Evolutionary conservation across 2,797 vertebrate species (phyloP).

Genomic region (Rachycentron canadum): DNA sequence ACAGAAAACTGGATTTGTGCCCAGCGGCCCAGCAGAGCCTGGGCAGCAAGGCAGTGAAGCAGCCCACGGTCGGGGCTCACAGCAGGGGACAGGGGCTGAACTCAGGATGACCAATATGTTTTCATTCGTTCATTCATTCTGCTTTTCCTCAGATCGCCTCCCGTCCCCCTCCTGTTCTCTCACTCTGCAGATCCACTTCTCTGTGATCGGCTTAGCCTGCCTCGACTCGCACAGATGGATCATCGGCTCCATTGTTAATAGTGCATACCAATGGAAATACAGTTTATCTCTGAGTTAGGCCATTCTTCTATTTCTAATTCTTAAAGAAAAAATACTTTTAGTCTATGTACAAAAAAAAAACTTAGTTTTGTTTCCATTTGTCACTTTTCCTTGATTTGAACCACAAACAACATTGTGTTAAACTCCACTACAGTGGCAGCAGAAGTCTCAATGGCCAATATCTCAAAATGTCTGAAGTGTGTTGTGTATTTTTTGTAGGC

Average conservation of each 20-base stretch:
- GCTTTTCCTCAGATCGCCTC: constrained; percentile 33
- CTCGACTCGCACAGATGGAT: constrained; percentile 49
- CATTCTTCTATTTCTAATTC: background rate
- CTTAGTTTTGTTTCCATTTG: no score
- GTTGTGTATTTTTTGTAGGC: no score
- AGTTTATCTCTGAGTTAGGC: constrained; percentile 1
- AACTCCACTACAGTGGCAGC: no score
- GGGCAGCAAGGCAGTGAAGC: constrained; percentile 70
- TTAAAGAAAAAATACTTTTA: no score
- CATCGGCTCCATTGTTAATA: constrained; percentile 61
- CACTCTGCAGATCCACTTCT: constrained; percentile 56
- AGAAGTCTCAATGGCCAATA: no score
- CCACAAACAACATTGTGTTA: no score
- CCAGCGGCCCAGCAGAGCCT: constrained; percentile 59
- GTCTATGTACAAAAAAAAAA: no score
- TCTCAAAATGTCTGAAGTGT: no score
- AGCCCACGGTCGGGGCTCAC: constrained; percentile 54
- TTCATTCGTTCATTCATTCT: constrained; percentile 64
- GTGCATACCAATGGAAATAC: constrained; percentile 43
- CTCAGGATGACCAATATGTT: constrained; percentile 76
- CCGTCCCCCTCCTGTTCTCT: background rate
- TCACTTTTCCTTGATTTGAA: no score
- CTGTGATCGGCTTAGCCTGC: constrained; percentile 63
- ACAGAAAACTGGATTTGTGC: constrained; percentile 82
- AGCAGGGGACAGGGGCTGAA: constrained; percentile 67